Evolutionary conservation across 2,888 invertebrate genomes (phyloP), one percentile per base, ranked within the genome.

Genomic region (Thecocarcelia acutangulata): DNA sequence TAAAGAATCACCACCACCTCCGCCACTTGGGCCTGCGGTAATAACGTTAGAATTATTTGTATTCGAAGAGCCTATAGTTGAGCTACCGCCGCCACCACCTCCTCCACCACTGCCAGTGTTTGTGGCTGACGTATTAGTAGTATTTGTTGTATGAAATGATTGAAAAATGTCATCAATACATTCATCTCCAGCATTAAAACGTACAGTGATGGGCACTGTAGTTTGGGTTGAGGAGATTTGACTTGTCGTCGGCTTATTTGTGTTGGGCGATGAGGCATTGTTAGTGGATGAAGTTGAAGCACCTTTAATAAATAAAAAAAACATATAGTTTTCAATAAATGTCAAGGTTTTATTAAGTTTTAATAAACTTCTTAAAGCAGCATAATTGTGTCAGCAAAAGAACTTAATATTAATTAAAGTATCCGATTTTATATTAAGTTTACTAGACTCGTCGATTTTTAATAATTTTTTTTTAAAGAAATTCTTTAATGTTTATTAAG

Each of bases 181-280:
- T 84, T 90, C 91, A 83, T 90, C 90, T 83, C 89, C 88, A 85
- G 91, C 90, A 86, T 90, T 90, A 77, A 90, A 90, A 69, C 90
- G 90, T 77, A 90, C 91, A 37, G 91, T 88, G 68, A 90, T 89
- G 40, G 90, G 90, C 50, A 90, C 85, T 83, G 87, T 87, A 84
- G 87, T 85, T 75, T 88, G 85, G 52, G 85, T 83, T 83, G 89
- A 89, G 42, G 86, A 86, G 74, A 84, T 84, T 59, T 78, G 78
- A 33, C 78, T 86, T 74, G 84, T 85, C 85, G 84, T 85, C 70
- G 84, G 64, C 54, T 70, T 74, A 52, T 80, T 84, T 73, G 70
- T 79, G 61, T 68, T 83, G 61, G 83, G 75, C 61, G 75, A 70
- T 73, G 83, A 72, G 46, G 75, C 75, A 52, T 75, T 75, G 44